phyloP scores from a whole-genome alignment of 2,888 invertebrate genomes.

The Chironomus riparius region DNA sequence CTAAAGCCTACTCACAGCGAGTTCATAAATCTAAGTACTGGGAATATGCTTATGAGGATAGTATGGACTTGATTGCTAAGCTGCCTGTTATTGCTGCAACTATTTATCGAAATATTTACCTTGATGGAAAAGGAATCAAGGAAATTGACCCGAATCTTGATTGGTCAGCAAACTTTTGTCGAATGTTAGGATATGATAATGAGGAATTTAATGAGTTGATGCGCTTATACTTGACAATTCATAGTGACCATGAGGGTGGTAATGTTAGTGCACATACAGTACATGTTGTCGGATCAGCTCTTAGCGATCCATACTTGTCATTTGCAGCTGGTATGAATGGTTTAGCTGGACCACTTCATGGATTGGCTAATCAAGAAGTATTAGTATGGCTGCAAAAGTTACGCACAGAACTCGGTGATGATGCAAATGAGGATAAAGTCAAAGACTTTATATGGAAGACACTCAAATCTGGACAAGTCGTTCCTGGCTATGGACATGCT shows the following conservation, averaged over 20 bases:
- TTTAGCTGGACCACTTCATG: conserved; percentile 80
- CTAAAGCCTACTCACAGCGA: conserved; percentile 62
- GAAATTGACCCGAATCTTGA: conserved; percentile 68
- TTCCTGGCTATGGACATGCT: conserved; percentile 85
- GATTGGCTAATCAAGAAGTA: conserved; percentile 86
- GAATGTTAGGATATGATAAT: conserved; percentile 72
- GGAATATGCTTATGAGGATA: conserved; percentile 71
- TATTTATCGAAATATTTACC: conserved; percentile 72
- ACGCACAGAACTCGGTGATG: conserved; percentile 73
- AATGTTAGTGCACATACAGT: conserved; percentile 86
- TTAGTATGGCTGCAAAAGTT: conserved; percentile 90
- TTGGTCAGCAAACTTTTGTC: conserved; percentile 76
- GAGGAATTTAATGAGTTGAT: conserved; percentile 68
- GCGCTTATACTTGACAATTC: conserved; percentile 77
- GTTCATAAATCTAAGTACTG: conserved; percentile 69
- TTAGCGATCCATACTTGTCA: conserved; percentile 78
- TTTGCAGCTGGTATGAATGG: conserved; percentile 82
- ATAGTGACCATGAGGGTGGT: conserved; percentile 78
- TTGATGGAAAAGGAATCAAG: conserved; percentile 57
- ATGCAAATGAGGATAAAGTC: conserved; percentile 79
- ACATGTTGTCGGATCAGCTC: conserved; percentile 77
- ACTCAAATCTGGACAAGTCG: conserved; percentile 71
- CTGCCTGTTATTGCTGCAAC: conserved; percentile 77
- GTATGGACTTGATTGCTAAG: conserved; percentile 81
- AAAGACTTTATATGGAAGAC: conserved; percentile 98